Base-by-base conservation (phyloP, 2,113 vertebrate genomes). In the Centrocercus urophasianus region DNA sequence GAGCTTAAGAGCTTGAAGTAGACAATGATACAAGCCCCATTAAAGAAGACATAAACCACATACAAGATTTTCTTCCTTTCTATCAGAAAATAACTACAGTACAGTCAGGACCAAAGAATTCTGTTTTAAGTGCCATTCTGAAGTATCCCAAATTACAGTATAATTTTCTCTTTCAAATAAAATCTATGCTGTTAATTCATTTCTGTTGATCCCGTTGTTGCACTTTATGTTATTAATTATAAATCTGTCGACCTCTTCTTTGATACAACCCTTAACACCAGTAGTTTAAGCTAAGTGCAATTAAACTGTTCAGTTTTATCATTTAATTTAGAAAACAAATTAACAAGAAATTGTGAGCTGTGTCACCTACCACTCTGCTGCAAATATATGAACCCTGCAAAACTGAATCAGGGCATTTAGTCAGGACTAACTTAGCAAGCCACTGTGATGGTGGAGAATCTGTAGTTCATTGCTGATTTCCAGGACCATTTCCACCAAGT, bases 191-290 rank as follows among this genome's bases (percentile, higher is more conserved):
- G 34, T 66, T 93, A 93, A 93, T 85, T 93, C 56, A 79, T 64
- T 96, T 85, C 66, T 81, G 83, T 86, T 92, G 94, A 94, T 94
- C 64, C 76, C 84, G 54, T 70, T 94, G 83, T 88, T 93, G 54
- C 88, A 70, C 66, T 95, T 90, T 93, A 86, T 90, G 63, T 56
- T 93, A 89, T 82, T 87, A 92, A 88, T 96, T 92, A 91, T 66
- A 83, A 92, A 92, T 89, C 43, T 91, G 85, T 75, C 79, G 93
- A 80, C 64, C 54, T 83, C 71, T 63, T 89, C 90, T 54, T 86
- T 71, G 73, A 82, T 61, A 83, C 66, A 88, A 76, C 50, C 90
- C 81, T 86, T 86, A 74, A 71, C 69, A 92, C 20, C 60, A 94
- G 54, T 71, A 85, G 17, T 87, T 66, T 88, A 67, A 74, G 73